phyloP scores from a whole-genome alignment of 2,888 invertebrate genomes.

The Harpagoxenus sublaevis region DNA sequence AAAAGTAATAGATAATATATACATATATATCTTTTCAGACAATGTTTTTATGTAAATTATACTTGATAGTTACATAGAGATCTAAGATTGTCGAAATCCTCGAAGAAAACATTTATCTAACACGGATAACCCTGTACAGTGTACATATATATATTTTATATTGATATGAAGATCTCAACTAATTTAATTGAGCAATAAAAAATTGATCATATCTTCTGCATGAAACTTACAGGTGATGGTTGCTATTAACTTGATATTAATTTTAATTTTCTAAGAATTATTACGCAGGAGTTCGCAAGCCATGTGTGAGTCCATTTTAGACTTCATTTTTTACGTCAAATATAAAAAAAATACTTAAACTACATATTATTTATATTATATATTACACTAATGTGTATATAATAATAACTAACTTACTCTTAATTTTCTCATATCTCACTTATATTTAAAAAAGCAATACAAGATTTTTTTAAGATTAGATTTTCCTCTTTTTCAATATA shows the following conservation, averaged over 20 bases:
- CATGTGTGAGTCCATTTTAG: neutral
- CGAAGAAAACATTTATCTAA: neutral
- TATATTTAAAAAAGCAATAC: neutral
- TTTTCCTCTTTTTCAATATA: neutral
- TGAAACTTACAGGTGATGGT: slow-evolving; percentile 27
- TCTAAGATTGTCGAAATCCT: neutral
- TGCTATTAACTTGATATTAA: neutral
- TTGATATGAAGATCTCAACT: neutral
- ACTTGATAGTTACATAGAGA: neutral
- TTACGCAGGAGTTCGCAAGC: neutral
- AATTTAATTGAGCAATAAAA: slow-evolving; percentile 1
- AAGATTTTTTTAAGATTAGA: slow-evolving; percentile 4
- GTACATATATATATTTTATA: neutral
- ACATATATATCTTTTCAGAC: neutral
- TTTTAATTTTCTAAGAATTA: neutral
- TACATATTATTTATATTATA: slow-evolving; percentile 5
- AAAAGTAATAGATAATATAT: neutral
- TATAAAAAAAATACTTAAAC: neutral
- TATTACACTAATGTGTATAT: neutral
- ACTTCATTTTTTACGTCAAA: neutral
- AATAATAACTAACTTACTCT: neutral
- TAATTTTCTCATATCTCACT: neutral
- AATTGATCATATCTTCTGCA: neutral
- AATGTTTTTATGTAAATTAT: neutral
- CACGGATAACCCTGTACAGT: neutral